Percentiles rank a stretch among this genome's conserved stretches.
phyloP scores from a whole-genome alignment of 2,888 invertebrate species.

The Phorcus lineatus region DNA sequence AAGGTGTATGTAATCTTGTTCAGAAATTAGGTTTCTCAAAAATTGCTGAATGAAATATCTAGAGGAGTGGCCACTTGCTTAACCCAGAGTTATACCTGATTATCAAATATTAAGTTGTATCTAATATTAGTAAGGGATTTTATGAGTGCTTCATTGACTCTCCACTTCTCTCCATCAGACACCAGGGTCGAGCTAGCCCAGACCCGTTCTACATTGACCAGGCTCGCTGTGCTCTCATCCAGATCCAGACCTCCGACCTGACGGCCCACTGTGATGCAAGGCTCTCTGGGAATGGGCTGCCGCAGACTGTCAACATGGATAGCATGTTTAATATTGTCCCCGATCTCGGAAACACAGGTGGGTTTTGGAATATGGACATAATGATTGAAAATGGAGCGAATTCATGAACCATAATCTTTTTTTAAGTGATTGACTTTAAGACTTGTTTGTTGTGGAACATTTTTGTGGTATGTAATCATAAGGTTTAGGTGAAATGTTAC shows the following conservation, averaged over 20 bases:
- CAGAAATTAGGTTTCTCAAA: too few relatives aligned
- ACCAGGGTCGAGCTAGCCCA: slow-evolving; percentile 78
- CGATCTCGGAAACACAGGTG: not conserved
- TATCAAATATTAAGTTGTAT: too few relatives aligned
- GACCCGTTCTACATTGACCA: slow-evolving; percentile 93
- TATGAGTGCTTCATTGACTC: not conserved
- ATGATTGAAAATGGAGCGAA: not conserved
- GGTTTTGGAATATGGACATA: not conserved
- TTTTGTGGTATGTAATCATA: too few relatives aligned
- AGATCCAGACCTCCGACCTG: slow-evolving; percentile 63
- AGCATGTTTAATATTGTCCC: not conserved
- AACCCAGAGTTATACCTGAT: too few relatives aligned
- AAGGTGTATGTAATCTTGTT: too few relatives aligned
- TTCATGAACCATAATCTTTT: too few relatives aligned
- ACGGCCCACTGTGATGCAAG: slow-evolving; percentile 54
- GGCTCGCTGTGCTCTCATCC: slow-evolving; percentile 86
- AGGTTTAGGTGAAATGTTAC: too few relatives aligned
- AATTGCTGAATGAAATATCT: too few relatives aligned
- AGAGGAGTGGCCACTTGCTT: too few relatives aligned
- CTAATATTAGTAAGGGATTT: not conserved
- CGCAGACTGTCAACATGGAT: slow-evolving; percentile 29
- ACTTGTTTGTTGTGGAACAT: too few relatives aligned
- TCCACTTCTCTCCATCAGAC: slow-evolving; percentile 25
- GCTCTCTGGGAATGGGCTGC: slow-evolving; percentile 31
- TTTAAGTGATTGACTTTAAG: too few relatives aligned